A percentile compares a stretch with the other conserved stretches of the same genome.
These are phyloP conservation scores for Yoshiicerus persimilis DNA, from an alignment of 1,140 invertebrate genomes.

Conservation along the genomic window DNA sequence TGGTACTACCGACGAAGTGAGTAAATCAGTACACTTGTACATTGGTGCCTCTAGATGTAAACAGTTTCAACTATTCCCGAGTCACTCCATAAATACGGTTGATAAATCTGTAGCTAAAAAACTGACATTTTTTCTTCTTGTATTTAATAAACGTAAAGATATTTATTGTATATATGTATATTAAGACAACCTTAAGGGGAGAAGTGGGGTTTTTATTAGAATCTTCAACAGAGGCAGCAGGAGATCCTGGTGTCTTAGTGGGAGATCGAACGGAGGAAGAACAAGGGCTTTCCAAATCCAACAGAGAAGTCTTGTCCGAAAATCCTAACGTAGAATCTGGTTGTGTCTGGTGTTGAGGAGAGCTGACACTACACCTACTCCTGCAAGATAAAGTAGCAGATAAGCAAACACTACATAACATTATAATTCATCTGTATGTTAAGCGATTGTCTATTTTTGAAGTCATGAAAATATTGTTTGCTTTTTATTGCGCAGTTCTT, in stretches of 20 bases:
- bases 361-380: constrained; percentile 34
- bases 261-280: neutral
- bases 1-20: neutral
- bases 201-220: neutral
- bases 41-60: neutral
- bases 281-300: neutral
- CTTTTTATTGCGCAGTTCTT: too few relatives aligned
- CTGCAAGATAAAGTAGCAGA: neutral
- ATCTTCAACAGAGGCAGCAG: neutral
- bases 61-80: neutral
- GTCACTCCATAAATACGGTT: neutral
- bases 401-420: too few relatives aligned
- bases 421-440: neutral
- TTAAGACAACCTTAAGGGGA: neutral
- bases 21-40: neutral
- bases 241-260: neutral
- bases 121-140: neutral
- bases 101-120: neutral
- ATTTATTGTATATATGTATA: neutral
- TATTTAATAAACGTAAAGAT: neutral
- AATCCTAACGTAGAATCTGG: neutral
- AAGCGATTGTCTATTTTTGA: too few relatives aligned
- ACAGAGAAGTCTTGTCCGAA: neutral
- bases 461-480: too few relatives aligned
- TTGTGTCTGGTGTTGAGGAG: neutral